phyloP scores from a whole-genome alignment of 2,113 vertebrate genomes.

The Montifringilla adamsi region DNA sequence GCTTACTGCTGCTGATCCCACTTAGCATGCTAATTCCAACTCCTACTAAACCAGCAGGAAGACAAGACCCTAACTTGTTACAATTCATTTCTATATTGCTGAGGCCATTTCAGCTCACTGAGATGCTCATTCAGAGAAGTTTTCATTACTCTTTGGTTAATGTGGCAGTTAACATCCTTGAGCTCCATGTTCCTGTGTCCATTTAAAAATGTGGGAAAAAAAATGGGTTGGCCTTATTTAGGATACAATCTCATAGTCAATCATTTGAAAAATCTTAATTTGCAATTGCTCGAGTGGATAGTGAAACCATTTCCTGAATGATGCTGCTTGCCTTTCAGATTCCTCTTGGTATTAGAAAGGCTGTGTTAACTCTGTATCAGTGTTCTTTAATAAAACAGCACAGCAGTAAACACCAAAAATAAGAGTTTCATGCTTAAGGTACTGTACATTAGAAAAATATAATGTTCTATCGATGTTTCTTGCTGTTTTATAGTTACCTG shows the following conservation, averaged over 20 bases:
- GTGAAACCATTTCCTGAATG: conserved; percentile 21
- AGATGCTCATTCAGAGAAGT: conserved; percentile 71
- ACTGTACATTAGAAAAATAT: conserved; percentile 67
- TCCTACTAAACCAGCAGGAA: conserved; percentile 51
- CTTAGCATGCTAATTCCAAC: conserved; percentile 43
- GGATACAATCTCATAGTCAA: background rate
- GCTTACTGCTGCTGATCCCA: conserved; percentile 18
- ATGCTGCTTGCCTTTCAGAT: conserved; percentile 28
- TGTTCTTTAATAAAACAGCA: conserved; percentile 68
- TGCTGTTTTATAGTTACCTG: conserved; percentile 73
- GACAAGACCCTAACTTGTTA: conserved; percentile 69
- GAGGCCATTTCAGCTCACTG: conserved; percentile 73
- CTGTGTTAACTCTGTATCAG: conserved; percentile 62
- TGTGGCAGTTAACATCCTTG: conserved; percentile 77
- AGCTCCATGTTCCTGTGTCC: conserved; percentile 57
- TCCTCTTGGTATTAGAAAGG: background rate
- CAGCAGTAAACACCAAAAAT: conserved; percentile 69
- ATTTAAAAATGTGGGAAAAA: conserved; percentile 61
- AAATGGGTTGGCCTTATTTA: conserved; percentile 39
- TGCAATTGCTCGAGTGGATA: conserved; percentile 49
- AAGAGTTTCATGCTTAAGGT: conserved; percentile 63
- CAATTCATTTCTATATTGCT: conserved; percentile 71
- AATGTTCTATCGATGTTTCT: conserved; percentile 66
- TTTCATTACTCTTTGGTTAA: conserved; percentile 79
- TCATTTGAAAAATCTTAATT: conserved; percentile 53